These are phyloP conservation scores for Lepidurus arcticus DNA, from an alignment of 1,140 invertebrate species.

Conservation along the genomic window DNA sequence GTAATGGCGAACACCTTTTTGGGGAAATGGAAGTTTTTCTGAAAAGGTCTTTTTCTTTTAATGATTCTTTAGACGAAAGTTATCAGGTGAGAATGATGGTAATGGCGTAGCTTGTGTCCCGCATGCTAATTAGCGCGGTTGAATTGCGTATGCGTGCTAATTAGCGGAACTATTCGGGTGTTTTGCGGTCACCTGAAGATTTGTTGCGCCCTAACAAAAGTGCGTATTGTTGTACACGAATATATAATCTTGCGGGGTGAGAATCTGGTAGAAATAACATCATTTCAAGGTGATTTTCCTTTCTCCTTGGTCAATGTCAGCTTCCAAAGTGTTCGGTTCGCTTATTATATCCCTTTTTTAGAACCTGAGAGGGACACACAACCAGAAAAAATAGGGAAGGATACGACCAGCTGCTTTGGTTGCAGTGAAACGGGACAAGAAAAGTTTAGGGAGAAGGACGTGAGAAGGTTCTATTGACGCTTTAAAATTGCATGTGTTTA, in stretches of 20 bases:
- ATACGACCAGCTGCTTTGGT: not conserved
- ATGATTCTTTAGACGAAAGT: not conserved
- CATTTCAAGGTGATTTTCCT: slow-evolving; percentile 5
- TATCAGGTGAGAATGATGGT: slow-evolving; percentile 21
- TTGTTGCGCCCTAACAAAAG: too few species aligned
- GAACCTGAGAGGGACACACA: not conserved
- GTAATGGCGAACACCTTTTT: not conserved
- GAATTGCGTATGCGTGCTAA: not conserved
- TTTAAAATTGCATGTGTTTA: slow-evolving; percentile 2
- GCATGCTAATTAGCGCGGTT: not conserved
- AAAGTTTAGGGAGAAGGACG: not conserved
- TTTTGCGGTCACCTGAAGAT: too few species aligned
- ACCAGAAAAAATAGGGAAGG: not conserved
- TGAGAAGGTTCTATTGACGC: slow-evolving; percentile 12
- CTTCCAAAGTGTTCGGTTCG: not conserved
- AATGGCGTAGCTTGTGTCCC: not conserved
- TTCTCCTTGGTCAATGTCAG: slow-evolving; percentile 18
- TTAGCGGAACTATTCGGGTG: not conserved
- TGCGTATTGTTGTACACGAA: too few species aligned
- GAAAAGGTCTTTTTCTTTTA: not conserved
- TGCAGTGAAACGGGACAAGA: not conserved
- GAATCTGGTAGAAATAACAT: too few species aligned
- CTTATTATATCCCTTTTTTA: not conserved
- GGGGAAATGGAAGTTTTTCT: not conserved
- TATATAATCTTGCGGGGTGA: too few species aligned